A percentile compares a stretch with the other conserved stretches of the same genome.
phyloP scores from a whole-genome alignment of 1,140 invertebrate genomes.

The Dysdera silvatica region DNA sequence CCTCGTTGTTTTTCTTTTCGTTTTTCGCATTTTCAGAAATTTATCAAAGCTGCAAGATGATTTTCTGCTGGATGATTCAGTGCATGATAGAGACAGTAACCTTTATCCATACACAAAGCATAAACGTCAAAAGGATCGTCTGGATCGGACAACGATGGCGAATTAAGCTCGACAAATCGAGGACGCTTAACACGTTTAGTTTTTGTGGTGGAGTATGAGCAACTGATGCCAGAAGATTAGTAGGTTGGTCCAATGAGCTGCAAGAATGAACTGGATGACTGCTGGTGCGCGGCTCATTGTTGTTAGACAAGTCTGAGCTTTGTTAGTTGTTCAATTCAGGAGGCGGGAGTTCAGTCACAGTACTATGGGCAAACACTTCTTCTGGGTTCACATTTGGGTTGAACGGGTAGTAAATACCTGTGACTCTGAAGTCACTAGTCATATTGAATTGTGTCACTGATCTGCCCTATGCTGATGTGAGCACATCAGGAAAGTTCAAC shows the following conservation, averaged over 20 bases:
- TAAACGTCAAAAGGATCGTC: not conserved
- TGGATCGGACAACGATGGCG: not conserved
- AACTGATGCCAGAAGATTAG: slow-evolving; percentile 1
- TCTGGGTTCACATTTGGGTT: not conserved
- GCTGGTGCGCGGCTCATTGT: not conserved
- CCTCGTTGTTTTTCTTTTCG: too few relatives aligned
- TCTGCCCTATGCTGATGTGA: too few relatives aligned
- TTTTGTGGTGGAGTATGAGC: not conserved
- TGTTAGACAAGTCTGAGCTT: not conserved
- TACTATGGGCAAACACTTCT: not conserved
- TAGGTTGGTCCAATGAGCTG: not conserved
- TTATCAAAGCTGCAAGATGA: not conserved
- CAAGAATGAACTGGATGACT: not conserved
- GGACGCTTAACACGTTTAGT: not conserved
- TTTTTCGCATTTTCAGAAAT: too few relatives aligned
- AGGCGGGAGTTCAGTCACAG: not conserved
- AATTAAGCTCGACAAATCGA: not conserved
- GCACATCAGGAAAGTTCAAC: too few relatives aligned
- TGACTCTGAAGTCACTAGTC: not conserved
- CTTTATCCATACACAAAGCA: not conserved
- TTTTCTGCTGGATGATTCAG: not conserved
- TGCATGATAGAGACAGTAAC: not conserved
- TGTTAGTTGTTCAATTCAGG: not conserved
- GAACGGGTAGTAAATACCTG: too few relatives aligned
- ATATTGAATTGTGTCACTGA: too few relatives aligned